Evolutionary conservation across 2,113 vertebrate genomes (phyloP), one percentile per base, ranked within the genome.

Genomic region (Ovibos moschatus): DNA sequence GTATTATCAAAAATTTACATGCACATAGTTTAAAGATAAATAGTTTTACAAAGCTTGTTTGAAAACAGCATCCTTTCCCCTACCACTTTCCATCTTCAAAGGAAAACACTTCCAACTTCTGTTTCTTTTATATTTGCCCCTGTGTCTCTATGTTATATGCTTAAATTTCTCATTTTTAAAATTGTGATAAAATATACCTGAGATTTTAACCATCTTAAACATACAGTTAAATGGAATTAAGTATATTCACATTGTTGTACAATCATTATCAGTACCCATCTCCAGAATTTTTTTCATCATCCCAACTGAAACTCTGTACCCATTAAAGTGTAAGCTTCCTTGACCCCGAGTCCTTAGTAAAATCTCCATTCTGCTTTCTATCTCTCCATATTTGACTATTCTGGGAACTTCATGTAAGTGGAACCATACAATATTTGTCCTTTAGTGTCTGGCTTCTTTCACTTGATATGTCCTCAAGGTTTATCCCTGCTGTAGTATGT

Each of bases 11-110:
- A 67, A 81, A 58, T 82, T 97, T 79, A 89, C 28, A 71, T 12
- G 50, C 27, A 36, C 9, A 13, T 71, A 45, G 36, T 57, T 95
- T 94, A 55, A 94, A 94, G 51, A 83, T 88, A 78, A 82, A 6
- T 82, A 60, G 36, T 43, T 95, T 94, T 45, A 88, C 23, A 97
- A 86, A 95, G 15, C 27, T 95, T 93, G 17, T 74, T 90, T 96
- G 55, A 71, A 93, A 93, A 47, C 57, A 91, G 14, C 23, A n/a
- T 30, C 50, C 17, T 50, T 57, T 60, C 2, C 47, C 17, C 7
- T 5, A 57, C 23, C 30, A 55, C 79, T 91, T 71, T 5, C 60
- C 28, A 78, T 51, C 33, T 50, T 96, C 33, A 43, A 82, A 94
- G 23, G 9, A 93, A 93, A 95, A 36, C 19, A 78, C 4, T 92